Conservation (phyloP, 2,113 vertebrate species). For the Nansenia antarctica region DNA sequence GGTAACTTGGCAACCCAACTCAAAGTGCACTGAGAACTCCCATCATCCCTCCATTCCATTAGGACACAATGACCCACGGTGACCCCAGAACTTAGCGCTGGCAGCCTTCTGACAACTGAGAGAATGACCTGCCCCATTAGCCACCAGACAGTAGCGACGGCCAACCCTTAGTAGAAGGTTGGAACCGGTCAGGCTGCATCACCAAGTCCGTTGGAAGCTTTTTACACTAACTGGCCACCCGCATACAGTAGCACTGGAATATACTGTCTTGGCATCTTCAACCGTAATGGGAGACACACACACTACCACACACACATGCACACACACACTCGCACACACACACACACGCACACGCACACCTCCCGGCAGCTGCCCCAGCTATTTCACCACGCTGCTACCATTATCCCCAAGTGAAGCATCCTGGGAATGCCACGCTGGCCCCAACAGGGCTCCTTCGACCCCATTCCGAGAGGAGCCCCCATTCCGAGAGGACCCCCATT, state of each 20-base stretch:
- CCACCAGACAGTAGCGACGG: too few relatives aligned
- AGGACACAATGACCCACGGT: too few relatives aligned
- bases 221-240: constrained; percentile 38
- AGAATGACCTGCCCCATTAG: constrained; percentile 23
- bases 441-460: too few relatives aligned
- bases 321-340: neutral
- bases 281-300: neutral
- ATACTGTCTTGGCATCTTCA: too few relatives aligned
- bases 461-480: too few relatives aligned
- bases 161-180: too few relatives aligned
- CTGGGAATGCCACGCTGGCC: constrained; percentile 27
- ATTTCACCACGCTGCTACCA: constrained; percentile 23
- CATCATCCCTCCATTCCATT: too few relatives aligned
- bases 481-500: constrained; percentile 17
- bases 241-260: constrained; percentile 43
- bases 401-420: constrained; percentile 31
- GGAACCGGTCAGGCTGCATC: too few relatives aligned
- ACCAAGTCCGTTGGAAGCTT: too few relatives aligned
- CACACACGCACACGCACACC: constrained; percentile 1
- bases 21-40: too few relatives aligned
- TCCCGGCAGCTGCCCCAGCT: constrained; percentile 41
- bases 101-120: constrained; percentile 32
- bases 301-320: constrained; percentile 1
- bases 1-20: too few relatives aligned
- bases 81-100: constrained; percentile 1